Evolutionary conservation across 2,888 invertebrate genomes (phyloP).

Genomic region (Nomada ferruginata): DNA sequence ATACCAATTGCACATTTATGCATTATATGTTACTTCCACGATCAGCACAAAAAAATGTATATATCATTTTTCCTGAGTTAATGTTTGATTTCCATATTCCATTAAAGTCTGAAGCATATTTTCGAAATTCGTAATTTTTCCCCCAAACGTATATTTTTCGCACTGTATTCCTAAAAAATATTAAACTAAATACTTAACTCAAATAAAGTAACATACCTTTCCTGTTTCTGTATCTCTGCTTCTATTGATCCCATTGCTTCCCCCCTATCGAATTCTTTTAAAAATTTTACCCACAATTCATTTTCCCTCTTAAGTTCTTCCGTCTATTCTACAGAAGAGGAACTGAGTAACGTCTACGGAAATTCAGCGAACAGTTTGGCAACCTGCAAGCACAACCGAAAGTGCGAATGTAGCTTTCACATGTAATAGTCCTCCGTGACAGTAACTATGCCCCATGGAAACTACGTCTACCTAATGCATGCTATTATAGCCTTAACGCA

Average conservation of each 20-base stretch:
- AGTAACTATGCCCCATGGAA: slow-evolving; percentile 66
- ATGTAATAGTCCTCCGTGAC: slow-evolving; percentile 47
- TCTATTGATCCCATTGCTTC: background rate
- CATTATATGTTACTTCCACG: too few relatives aligned
- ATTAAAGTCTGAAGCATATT: too few relatives aligned
- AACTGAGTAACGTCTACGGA: slow-evolving; percentile 52
- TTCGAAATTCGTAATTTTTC: too few relatives aligned
- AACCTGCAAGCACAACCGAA: slow-evolving; percentile 62
- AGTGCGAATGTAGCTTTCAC: slow-evolving; percentile 62
- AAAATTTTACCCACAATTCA: background rate
- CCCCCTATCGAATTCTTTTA: background rate
- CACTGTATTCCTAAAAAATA: too few relatives aligned
- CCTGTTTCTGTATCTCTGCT: background rate
- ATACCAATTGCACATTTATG: too few relatives aligned
- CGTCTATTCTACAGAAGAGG: slow-evolving; percentile 2
- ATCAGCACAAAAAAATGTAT: too few relatives aligned
- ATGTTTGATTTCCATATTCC: too few relatives aligned
- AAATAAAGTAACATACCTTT: slow-evolving; percentile 20
- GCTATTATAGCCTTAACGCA: slow-evolving; percentile 4
- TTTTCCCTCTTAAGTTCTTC: background rate
- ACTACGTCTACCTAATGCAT: slow-evolving; percentile 49
- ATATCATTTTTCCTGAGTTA: too few relatives aligned
- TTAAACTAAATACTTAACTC: slow-evolving; percentile 7
- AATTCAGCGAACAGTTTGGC: slow-evolving; percentile 54
- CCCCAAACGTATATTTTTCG: too few relatives aligned